Evolutionary conservation across 1,140 invertebrate genomes (phyloP).

Genomic region (Aphelinus certus): DNA sequence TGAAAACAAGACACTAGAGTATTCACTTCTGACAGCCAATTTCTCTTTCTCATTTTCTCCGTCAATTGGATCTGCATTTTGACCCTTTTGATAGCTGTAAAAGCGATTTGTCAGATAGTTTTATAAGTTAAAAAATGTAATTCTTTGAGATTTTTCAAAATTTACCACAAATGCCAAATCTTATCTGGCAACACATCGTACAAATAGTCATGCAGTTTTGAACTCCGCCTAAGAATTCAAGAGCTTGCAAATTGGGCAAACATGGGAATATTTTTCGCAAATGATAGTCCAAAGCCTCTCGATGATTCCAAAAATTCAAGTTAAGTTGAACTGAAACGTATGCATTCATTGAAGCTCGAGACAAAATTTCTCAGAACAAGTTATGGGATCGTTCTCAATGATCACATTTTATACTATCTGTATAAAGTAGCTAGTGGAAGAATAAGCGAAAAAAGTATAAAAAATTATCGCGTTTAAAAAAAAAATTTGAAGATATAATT

Average conservation of each 20-base stretch:
- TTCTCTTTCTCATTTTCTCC: too few relatives aligned
- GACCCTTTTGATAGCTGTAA: not conserved
- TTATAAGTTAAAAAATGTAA: not conserved
- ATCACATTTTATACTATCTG: too few relatives aligned
- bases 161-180: not conserved
- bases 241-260: slow-evolving; percentile 8
- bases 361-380: not conserved
- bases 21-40: not conserved
- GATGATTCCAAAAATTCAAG: slow-evolving; percentile 7
- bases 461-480: not conserved
- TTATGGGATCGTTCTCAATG: too few relatives aligned
- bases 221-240: slow-evolving; percentile 1
- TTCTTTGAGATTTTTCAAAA: not conserved
- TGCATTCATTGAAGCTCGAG: not conserved
- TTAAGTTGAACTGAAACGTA: not conserved
- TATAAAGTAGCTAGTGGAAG: not conserved
- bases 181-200: slow-evolving; percentile 24
- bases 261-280: slow-evolving; percentile 17
- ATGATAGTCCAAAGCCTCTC: slow-evolving; percentile 12
- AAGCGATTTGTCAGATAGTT: too few relatives aligned
- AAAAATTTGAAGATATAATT: not conserved
- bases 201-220: not conserved
- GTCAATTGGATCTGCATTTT: not conserved
- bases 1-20: not conserved
- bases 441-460: not conserved